phyloP scores from a whole-genome alignment of 1,140 invertebrate species.

The Sycobia sp. region DNA sequence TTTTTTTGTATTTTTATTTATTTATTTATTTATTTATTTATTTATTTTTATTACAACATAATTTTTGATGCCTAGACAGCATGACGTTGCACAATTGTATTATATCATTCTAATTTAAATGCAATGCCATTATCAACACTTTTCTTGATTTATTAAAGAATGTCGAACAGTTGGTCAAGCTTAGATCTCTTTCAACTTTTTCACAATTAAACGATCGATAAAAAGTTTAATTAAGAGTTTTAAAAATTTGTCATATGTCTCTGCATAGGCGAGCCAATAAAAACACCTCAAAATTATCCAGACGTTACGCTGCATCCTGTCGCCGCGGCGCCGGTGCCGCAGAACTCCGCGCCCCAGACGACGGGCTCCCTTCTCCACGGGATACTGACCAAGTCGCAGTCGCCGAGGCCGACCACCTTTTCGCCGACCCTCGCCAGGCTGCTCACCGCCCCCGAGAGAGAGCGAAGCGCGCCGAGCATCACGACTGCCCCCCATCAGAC shows the following conservation, averaged over 20 bases:
- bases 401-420: constrained; percentile 66
- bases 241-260: no score
- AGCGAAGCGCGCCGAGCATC: constrained; percentile 46
- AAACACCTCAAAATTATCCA: constrained; percentile 72
- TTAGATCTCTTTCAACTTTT: no score
- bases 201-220: no score
- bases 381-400: constrained; percentile 70
- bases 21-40: no score
- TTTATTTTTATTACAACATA: neutral
- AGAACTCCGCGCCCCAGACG: constrained; percentile 53
- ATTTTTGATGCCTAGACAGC: no score
- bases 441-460: constrained; percentile 71
- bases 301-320: constrained; percentile 79
- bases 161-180: no score
- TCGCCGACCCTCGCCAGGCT: constrained; percentile 79
- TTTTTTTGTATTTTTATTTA: no score
- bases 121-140: no score
- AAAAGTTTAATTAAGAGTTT: no score
- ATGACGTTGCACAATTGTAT: no score
- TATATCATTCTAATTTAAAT: no score
- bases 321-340: constrained; percentile 54
- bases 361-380: constrained; percentile 75
- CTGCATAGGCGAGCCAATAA: constrained; percentile 54
- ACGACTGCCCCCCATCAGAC: constrained; percentile 46
- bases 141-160: no score